These are phyloP conservation scores for Ellobium chinense DNA, from an alignment of 2,888 invertebrate species.

Conservation along the genomic window DNA sequence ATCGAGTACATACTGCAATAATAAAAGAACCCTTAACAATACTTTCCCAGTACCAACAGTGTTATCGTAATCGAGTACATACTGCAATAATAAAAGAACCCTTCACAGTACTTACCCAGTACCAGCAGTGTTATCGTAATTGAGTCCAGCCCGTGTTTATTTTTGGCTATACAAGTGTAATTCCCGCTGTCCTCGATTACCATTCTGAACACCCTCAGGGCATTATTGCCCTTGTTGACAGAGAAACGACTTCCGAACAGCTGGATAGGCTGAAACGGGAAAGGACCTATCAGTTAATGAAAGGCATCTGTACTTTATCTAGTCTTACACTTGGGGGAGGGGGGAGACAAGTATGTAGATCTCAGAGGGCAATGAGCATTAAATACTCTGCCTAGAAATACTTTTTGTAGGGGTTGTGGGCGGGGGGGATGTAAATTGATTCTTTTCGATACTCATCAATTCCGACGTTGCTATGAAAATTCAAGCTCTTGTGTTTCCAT, in stretches of 20 bases:
- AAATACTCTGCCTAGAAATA: no score
- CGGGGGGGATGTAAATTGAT: no score
- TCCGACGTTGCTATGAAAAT: no score
- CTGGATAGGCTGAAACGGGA: not conserved
- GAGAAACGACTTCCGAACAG: slow-evolving; percentile 15
- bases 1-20: not conserved
- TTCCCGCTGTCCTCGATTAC: not conserved
- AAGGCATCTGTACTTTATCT: no score
- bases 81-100: not conserved
- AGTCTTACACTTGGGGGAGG: no score
- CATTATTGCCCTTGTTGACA: not conserved
- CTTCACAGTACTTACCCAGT: not conserved
- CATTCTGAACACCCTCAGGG: not conserved
- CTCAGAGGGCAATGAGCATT: no score
- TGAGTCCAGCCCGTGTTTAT: not conserved
- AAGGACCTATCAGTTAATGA: not conserved
- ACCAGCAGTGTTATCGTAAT: not conserved
- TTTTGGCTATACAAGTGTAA: slow-evolving; percentile 34
- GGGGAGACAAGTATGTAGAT: no score
- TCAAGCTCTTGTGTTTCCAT: no score
- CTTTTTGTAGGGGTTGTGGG: no score
- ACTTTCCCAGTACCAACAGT: no score
- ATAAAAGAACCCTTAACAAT: no score
- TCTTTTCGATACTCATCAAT: no score
- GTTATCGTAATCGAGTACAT: not conserved